A percentile compares a stretch with the other conserved stretches of the same genome.
phyloP scores from a whole-genome alignment of 2,113 vertebrate genomes.

The Salminus brasiliensis region DNA sequence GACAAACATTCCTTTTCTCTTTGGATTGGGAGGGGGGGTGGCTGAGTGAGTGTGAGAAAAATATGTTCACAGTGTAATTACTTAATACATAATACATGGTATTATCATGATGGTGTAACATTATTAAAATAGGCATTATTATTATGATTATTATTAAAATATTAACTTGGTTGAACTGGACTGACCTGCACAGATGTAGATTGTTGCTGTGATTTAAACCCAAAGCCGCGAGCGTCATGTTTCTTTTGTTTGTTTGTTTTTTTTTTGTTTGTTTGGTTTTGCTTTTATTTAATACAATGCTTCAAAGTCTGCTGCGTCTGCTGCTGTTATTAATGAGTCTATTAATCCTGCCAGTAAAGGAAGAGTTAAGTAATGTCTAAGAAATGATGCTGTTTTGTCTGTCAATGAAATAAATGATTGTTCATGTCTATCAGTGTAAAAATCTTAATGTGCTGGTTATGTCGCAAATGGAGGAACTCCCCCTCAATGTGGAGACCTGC shows the following conservation, averaged over 20 bases:
- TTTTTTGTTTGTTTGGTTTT: conserved; percentile 11
- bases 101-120: neutral
- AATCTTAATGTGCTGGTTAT: too few relatives aligned
- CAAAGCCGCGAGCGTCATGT: neutral
- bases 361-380: neutral
- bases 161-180: neutral
- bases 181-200: neutral
- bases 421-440: neutral
- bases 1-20: neutral
- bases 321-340: neutral
- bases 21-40: neutral
- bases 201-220: neutral
- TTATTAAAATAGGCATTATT: neutral
- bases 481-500: too few relatives aligned
- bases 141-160: neutral
- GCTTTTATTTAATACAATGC: neutral
- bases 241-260: neutral
- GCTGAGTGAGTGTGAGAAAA: neutral
- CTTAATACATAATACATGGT: neutral
- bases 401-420: conserved; percentile 25
- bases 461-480: too few relatives aligned
- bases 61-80: neutral
- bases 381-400: neutral
- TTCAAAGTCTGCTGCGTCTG: conserved; percentile 1
- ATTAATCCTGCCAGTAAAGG: neutral